Percentiles rank a stretch among this genome's conserved stretches.
These are phyloP conservation scores for Hyperopisus bebe DNA, from an alignment of 2,113 vertebrate species.

Conservation along the genomic window DNA sequence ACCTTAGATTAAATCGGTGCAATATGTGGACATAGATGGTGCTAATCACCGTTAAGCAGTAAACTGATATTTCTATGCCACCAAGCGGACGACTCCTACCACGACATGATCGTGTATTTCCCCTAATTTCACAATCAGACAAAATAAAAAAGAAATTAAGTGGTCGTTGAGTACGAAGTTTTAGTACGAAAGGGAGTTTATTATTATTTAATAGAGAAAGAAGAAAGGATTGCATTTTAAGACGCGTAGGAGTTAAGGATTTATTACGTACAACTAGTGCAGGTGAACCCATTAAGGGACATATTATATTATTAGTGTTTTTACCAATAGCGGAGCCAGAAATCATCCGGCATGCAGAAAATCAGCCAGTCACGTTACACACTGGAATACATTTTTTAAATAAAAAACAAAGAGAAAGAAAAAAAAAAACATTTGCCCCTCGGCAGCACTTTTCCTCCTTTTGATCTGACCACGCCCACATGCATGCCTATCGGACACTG, in stretches of 20 bases:
- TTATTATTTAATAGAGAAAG: background rate
- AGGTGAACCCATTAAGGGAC: background rate
- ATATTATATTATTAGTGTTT: background rate
- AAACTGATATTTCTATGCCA: conserved; percentile 1
- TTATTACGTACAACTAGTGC: background rate
- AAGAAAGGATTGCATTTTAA: background rate
- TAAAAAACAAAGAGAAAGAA: background rate
- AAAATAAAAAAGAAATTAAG: too few species aligned
- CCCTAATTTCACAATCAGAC: background rate
- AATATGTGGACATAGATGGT: background rate
- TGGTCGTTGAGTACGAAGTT: background rate
- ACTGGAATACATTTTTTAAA: background rate
- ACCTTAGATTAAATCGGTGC: background rate
- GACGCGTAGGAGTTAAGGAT: background rate
- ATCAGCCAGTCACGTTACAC: background rate
- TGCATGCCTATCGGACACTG: background rate
- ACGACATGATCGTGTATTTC: background rate
- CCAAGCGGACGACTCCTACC: background rate
- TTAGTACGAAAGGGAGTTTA: background rate
- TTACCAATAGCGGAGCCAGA: background rate
- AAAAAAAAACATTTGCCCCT: background rate
- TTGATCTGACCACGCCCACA: background rate
- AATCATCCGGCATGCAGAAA: background rate
- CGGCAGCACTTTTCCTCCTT: background rate
- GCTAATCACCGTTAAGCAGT: background rate